Percentiles rank a stretch among this genome's conserved stretches.
Conservation (phyloP, 1,140 invertebrate genomes). For the Metaphire vulgaris region DNA sequence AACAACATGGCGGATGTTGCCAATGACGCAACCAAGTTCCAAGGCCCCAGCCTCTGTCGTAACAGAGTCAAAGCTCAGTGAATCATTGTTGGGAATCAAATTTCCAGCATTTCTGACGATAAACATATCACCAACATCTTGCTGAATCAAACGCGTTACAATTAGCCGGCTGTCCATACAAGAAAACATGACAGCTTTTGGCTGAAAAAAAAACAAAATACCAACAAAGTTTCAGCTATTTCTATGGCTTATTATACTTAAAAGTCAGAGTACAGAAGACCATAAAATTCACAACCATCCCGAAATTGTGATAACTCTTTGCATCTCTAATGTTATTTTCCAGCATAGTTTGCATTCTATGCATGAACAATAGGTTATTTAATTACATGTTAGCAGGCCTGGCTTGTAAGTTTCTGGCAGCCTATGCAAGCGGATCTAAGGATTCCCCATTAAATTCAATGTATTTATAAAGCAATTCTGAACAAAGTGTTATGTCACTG, state of each 20-base stretch:
- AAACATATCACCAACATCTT: slow-evolving; percentile 93
- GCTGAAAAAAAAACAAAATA: slow-evolving; percentile 59
- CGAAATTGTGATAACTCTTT: no score
- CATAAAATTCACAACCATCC: neutral
- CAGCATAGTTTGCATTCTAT: no score
- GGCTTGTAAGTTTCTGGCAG: no score
- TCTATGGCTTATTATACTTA: no score
- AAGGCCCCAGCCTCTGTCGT: slow-evolving; percentile 87
- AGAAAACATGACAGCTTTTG: slow-evolving; percentile 90
- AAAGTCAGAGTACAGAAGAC: no score
- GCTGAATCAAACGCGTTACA: slow-evolving; percentile 87
- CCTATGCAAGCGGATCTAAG: no score
- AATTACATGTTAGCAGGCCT: no score
- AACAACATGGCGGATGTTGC: slow-evolving; percentile 84
- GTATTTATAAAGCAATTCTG: no score
- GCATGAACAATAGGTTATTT: no score
- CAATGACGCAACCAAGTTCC: slow-evolving; percentile 86
- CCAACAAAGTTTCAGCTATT: slow-evolving; percentile 13
- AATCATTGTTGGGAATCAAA: slow-evolving; percentile 39
- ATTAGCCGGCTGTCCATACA: slow-evolving; percentile 97
- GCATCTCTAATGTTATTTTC: no score
- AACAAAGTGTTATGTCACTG: no score
- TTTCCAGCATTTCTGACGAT: slow-evolving; percentile 86
- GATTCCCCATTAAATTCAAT: no score
- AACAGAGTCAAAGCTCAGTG: slow-evolving; percentile 38